Evolutionary conservation across 2,113 vertebrate species (phyloP).

Genomic region (Mobula hypostoma): DNA sequence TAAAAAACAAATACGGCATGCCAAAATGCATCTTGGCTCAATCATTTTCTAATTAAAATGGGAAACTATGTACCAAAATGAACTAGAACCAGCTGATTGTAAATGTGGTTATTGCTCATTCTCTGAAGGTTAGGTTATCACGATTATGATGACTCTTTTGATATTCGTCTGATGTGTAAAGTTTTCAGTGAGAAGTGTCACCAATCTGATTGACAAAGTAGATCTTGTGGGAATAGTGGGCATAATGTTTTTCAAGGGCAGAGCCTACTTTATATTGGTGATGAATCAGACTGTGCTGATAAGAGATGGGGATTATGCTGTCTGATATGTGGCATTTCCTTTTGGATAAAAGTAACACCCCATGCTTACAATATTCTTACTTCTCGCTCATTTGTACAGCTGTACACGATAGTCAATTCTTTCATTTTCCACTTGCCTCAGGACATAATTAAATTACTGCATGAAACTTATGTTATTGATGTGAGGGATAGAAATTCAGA

Average conservation of each 20-base stretch:
- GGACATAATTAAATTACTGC: constrained; percentile 8
- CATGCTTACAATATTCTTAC: background rate
- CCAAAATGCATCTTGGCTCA: background rate
- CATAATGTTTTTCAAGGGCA: background rate
- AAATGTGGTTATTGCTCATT: background rate
- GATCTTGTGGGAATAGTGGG: background rate
- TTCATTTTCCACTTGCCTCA: constrained; percentile 26
- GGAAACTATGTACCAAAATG: background rate
- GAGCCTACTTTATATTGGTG: background rate
- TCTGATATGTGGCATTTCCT: background rate
- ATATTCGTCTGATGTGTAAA: background rate
- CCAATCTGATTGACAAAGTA: background rate
- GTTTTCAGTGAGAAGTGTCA: constrained; percentile 21
- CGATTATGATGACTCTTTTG: background rate
- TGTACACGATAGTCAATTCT: constrained; percentile 7
- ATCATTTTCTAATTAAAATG: constrained; percentile 4
- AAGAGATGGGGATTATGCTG: background rate
- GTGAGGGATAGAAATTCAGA: background rate
- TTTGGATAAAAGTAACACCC: background rate
- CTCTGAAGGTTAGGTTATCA: constrained; percentile 3
- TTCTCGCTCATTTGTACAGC: constrained; percentile 2
- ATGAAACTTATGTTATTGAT: background rate
- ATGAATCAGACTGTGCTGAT: background rate
- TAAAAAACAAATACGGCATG: background rate
- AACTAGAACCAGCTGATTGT: background rate